Evolutionary conservation across 1,140 invertebrate genomes (phyloP), one percentile per base, ranked within the genome.

Genomic region (Leucophenga varia): DNA sequence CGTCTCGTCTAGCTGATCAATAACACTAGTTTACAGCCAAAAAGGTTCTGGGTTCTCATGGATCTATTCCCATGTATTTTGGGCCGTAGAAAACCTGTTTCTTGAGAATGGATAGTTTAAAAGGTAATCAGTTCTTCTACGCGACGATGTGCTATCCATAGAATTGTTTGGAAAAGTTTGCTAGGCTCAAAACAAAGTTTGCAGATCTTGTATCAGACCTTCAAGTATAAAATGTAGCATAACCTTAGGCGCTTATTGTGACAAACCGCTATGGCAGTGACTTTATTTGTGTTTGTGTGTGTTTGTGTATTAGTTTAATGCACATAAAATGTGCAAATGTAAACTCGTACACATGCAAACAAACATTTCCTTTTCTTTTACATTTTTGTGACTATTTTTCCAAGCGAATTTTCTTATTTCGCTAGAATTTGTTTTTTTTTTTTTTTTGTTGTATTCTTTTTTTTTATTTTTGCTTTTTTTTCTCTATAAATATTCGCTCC

Each of bases 401-500:
- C 22, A 25, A 6, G 22, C 10, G 22, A 6, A 10, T 34, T 18
- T 40, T 17, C 45, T 21, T 19, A 22, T 36, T 37, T 20, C 30
- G 32, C 25, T 54, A 47, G 55, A 43, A 61, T 52, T 60, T 13
- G 6, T n/a, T n/a, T 34, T 34, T 34, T 4, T 6, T 34, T 34
- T 34, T 8, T 34, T 34, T 34, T 34, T 34, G 6, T 34, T 34
- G 13, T 14, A 4, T 4, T 34, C 31, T 51, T 57, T 52, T 34
- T 4, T 6, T 34, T 34, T 34, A n/a, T 34, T 34, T 34, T 34
- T 34, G 6, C 13, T 34, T 4, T 14, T 4, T 34, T n/a, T 51
- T 57, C 47, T 57, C 59, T 63, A 67, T 59, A 65, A 67, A 67
- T 67, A 67, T 65, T 63, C 46, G 49, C 63, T 55, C 44, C 59